These are phyloP conservation scores for Callorhinus ursinus DNA, from an alignment of 2,113 vertebrate genomes.

Conservation along the genomic window DNA sequence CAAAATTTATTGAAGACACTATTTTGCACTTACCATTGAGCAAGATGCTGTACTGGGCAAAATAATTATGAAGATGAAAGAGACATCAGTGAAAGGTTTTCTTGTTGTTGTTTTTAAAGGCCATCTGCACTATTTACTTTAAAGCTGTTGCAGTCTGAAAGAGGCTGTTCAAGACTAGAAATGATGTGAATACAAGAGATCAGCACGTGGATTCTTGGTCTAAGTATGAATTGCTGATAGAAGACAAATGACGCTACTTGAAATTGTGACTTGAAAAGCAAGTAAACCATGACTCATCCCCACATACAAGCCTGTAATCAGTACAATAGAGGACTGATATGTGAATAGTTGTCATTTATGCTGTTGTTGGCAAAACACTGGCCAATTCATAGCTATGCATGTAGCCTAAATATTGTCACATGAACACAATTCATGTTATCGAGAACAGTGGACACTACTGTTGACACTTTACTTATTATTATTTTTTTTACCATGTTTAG, in stretches of 20 bases:
- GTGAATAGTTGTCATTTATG: slow-evolving; percentile 68
- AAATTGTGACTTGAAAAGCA: slow-evolving; percentile 76
- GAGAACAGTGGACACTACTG: not conserved
- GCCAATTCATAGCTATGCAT: slow-evolving; percentile 12
- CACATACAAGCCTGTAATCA: slow-evolving; percentile 68
- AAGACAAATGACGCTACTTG: slow-evolving; percentile 76
- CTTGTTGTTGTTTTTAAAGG: not conserved
- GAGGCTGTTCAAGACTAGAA: not conserved
- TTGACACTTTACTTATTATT: not conserved
- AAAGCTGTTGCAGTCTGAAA: not conserved
- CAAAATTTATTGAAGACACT: not conserved
- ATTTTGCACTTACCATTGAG: not conserved
- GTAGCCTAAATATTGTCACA: not conserved
- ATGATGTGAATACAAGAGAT: not conserved
- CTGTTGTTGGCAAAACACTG: slow-evolving; percentile 71
- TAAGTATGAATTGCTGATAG: slow-evolving; percentile 63
- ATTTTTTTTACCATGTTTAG: not conserved
- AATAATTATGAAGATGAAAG: not conserved
- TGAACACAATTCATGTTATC: not conserved
- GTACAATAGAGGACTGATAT: slow-evolving; percentile 69
- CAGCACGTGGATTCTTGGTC: slow-evolving; percentile 11
- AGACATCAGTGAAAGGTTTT: not conserved
- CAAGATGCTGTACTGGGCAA: not conserved
- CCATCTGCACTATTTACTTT: not conserved
- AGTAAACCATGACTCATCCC: slow-evolving; percentile 72